Percentiles rank a stretch among this genome's conserved stretches.
These are phyloP conservation scores for Brachyptera risi DNA, from an alignment of 2,888 invertebrate genomes.

Conservation along the genomic window DNA sequence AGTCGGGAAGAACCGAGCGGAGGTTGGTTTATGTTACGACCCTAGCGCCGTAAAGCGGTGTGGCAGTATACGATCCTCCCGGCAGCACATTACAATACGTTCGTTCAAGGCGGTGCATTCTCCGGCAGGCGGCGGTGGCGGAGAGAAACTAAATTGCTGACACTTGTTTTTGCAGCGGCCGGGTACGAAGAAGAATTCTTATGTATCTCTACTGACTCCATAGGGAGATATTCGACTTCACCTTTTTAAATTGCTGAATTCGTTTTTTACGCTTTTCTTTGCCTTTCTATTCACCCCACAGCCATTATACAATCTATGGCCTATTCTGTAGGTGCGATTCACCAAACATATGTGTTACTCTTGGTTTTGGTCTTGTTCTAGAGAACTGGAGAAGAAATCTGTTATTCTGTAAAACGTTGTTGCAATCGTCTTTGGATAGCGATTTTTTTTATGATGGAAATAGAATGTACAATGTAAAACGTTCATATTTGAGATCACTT, in stretches of 20 bases:
- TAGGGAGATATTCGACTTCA: slow-evolving; percentile 39
- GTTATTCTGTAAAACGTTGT: no score
- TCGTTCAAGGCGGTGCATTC: slow-evolving; percentile 13
- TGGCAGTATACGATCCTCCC: slow-evolving; percentile 28
- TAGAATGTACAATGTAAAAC: no score
- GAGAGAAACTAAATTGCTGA: slow-evolving; percentile 11
- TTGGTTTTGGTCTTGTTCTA: no score
- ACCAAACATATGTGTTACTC: no score
- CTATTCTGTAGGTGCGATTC: no score
- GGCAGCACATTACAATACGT: slow-evolving; percentile 30
- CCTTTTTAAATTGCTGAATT: slow-evolving; percentile 40
- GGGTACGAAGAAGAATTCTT: slow-evolving; percentile 19
- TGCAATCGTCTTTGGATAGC: no score
- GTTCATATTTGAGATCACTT: no score
- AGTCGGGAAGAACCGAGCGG: background rate
- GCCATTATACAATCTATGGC: slow-evolving; percentile 11
- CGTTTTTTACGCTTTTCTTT: slow-evolving; percentile 34
- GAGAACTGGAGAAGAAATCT: no score
- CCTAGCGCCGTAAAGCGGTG: slow-evolving; percentile 11
- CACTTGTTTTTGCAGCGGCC: slow-evolving; percentile 17
- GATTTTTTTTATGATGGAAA: no score
- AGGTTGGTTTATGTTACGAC: slow-evolving; percentile 20
- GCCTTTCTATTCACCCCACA: slow-evolving; percentile 15
- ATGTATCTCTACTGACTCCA: slow-evolving; percentile 23
- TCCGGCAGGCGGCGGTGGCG: background rate